A percentile compares a stretch with the other conserved stretches of the same genome.
Conservation (phyloP, 2,113 vertebrate genomes). For the Lasiurus cinereus region DNA sequence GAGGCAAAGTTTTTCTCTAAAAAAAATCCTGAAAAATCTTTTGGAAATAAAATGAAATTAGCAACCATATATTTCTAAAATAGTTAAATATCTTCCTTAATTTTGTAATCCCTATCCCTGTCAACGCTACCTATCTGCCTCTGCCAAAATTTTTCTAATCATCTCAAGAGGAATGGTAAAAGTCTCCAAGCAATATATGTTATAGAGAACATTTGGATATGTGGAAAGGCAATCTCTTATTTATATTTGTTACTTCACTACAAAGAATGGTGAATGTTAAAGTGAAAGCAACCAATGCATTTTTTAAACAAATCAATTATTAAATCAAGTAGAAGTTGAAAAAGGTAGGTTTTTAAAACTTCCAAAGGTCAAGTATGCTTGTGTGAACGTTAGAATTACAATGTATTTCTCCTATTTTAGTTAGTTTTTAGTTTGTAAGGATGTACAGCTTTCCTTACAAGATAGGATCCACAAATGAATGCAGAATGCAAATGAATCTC, state of each 20-base stretch:
- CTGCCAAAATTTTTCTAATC: background rate
- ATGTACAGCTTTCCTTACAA: background rate
- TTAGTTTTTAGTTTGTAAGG: background rate
- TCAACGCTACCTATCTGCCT: background rate
- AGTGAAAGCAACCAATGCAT: background rate
- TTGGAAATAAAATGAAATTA: conserved; percentile 33
- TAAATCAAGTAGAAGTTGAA: conserved; percentile 4
- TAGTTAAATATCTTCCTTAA: background rate
- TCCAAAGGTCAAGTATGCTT: background rate
- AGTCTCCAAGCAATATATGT: background rate
- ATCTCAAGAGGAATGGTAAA: background rate
- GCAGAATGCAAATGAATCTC: background rate
- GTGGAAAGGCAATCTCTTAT: background rate
- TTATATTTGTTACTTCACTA: background rate
- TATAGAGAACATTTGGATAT: background rate
- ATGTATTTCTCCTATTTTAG: background rate
- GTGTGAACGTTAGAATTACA: background rate
- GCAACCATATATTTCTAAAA: conserved; percentile 28
- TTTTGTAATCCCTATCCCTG: background rate
- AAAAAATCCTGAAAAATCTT: background rate
- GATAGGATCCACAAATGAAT: background rate
- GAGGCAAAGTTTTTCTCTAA: background rate
- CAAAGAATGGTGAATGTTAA: background rate
- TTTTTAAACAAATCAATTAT: background rate
- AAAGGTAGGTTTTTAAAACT: background rate